Evolutionary conservation across 2,113 vertebrate genomes (phyloP).

Genomic region (Origma solitaria): DNA sequence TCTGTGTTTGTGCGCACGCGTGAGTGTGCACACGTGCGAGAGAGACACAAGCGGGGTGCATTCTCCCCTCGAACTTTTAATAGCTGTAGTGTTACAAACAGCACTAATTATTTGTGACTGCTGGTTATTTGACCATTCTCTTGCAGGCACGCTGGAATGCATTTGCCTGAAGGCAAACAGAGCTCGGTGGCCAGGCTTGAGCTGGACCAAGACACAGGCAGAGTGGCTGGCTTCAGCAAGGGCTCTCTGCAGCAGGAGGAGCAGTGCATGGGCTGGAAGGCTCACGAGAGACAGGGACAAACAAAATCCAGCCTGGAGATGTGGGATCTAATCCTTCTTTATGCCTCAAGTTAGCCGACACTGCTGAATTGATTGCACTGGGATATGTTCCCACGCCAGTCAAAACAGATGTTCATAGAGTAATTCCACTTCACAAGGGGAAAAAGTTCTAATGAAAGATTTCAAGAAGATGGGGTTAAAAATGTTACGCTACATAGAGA

Average conservation of each 20-base stretch:
- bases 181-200: neutral
- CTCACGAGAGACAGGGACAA: neutral
- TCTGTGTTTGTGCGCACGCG: neutral
- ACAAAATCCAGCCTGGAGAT: neutral
- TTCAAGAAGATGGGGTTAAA: neutral
- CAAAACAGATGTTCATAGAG: neutral
- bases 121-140: neutral
- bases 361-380: neutral
- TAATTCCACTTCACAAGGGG: neutral
- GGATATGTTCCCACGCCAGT: neutral
- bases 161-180: neutral
- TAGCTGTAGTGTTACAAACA: neutral
- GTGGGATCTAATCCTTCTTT: neutral
- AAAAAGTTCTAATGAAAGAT: neutral
- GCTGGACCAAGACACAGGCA: neutral
- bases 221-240: neutral
- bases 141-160: neutral
- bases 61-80: neutral
- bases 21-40: accelerated
- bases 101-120: neutral
- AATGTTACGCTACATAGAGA: neutral
- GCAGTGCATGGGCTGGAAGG: neutral
- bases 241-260: neutral
- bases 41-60: accelerated
- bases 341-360: neutral